A percentile compares a stretch with the other conserved stretches of the same genome.
Evolutionary conservation across 2,888 invertebrate species (phyloP).

Genomic region (Formica aserva): DNA sequence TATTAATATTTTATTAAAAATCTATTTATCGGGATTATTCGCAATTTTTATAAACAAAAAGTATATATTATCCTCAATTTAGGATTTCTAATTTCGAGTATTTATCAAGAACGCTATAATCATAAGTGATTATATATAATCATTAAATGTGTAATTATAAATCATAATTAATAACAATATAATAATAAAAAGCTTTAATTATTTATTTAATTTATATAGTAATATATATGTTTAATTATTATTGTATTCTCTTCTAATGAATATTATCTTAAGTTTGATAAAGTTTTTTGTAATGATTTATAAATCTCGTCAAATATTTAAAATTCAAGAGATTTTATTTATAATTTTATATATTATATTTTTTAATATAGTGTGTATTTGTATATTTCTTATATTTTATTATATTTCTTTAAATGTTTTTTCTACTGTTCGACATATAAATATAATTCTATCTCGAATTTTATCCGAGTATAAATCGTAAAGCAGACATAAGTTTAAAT

Average conservation of each 20-base stretch:
- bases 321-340: background rate
- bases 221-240: slow-evolving; percentile 1
- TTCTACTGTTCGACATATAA: background rate
- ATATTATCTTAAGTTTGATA: background rate
- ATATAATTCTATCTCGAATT: background rate
- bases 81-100: background rate
- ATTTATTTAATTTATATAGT: background rate
- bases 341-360: background rate
- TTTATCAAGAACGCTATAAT: background rate
- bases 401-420: background rate
- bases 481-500: background rate
- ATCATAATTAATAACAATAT: background rate
- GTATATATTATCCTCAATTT: too few species aligned
- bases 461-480: background rate
- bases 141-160: background rate
- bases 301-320: background rate
- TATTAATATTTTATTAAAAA: background rate
- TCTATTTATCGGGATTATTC: background rate
- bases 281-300: background rate
- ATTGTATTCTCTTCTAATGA: background rate
- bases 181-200: background rate
- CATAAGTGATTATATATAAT: background rate
- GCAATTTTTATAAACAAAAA: background rate
- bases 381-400: background rate
- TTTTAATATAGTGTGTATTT: background rate